These are phyloP conservation scores for Saccostrea cuccullata DNA, from an alignment of 1,140 invertebrate genomes.

Conservation along the genomic window DNA sequence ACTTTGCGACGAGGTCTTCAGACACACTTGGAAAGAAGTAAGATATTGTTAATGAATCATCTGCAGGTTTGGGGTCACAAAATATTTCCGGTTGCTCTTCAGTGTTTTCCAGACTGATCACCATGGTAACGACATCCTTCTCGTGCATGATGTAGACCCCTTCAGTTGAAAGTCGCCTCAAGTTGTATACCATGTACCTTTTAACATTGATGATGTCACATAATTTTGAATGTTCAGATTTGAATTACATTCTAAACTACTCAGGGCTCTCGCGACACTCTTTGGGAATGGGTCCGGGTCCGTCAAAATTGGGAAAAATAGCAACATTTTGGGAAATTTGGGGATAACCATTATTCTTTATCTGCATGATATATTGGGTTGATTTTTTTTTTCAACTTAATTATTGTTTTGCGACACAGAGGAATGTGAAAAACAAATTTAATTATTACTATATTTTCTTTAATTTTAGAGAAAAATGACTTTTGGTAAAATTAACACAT, in stretches of 20 bases:
- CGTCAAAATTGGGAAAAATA: too few relatives aligned
- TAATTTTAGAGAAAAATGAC: too few relatives aligned
- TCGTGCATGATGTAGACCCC: not conserved
- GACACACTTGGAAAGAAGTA: conserved; percentile 20
- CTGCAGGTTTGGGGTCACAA: not conserved
- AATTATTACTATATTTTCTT: too few relatives aligned
- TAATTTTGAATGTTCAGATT: not conserved
- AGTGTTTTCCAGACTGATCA: not conserved
- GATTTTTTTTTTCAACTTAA: too few relatives aligned
- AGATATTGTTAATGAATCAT: not conserved
- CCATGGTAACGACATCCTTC: conserved; percentile 16
- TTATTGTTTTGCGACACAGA: too few relatives aligned
- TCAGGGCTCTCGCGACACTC: too few relatives aligned
- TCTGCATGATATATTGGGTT: too few relatives aligned
- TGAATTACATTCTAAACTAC: not conserved
- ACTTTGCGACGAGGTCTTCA: not conserved
- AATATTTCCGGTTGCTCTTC: not conserved
- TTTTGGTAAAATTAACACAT: too few relatives aligned
- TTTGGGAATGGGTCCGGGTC: too few relatives aligned
- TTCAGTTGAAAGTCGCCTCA: not conserved
- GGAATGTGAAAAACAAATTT: too few relatives aligned
- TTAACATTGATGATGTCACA: not conserved
- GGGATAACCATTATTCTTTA: too few relatives aligned
- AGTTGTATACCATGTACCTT: not conserved
- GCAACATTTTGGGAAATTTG: too few relatives aligned